Evolutionary conservation across 2,113 vertebrate species (phyloP), one percentile per base, ranked within the genome.

Genomic region (Elephas maximus): DNA sequence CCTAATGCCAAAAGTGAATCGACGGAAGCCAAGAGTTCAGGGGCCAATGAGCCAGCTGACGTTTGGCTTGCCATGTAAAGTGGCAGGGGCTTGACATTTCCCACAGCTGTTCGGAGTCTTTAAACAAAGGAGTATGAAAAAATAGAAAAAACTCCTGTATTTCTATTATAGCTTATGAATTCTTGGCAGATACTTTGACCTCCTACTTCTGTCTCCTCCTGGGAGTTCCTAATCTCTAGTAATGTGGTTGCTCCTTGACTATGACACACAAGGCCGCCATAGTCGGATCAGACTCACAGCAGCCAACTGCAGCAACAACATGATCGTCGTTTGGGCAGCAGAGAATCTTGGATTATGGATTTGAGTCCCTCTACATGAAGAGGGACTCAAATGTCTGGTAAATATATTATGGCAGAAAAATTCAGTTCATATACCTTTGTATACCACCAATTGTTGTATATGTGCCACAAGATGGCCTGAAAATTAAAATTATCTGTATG

Each of bases 381-480:
- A 14, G 85, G 85, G 9, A 74, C 69, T 84, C 89, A 87, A 83
- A 88, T 78, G 96, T 20, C 78, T 94, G 18, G 73, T 85, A 63
- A 97, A 85, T 6, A 73, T 11, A 95, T 6, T 92, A 63, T 28
- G 6, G 20, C 17, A 57, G 14, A 95, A 67, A 87, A 67, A 79
- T 95, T 17, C 9, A 45, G 14, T 28, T n/a, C 71, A 44, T 81
- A 76, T 53, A 91, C 20, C 21, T 95, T 92, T 86, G 92, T 80
- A 76, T 2, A 1, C 79, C 21, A 76, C 41, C 23, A 89, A 6
- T 73, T 97, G 88, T 69, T 92, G 94, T 60, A 30, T 33, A 88
- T 97, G 94, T 96, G 41, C 9, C 82, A 85, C 1, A 78, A 80
- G 48, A 10, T 97, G 6, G 95, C 90, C 7, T 93, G 44, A 78